These are phyloP conservation scores for Poecile montanus DNA, from an alignment of 2,797 vertebrate genomes.

Conservation along the genomic window DNA sequence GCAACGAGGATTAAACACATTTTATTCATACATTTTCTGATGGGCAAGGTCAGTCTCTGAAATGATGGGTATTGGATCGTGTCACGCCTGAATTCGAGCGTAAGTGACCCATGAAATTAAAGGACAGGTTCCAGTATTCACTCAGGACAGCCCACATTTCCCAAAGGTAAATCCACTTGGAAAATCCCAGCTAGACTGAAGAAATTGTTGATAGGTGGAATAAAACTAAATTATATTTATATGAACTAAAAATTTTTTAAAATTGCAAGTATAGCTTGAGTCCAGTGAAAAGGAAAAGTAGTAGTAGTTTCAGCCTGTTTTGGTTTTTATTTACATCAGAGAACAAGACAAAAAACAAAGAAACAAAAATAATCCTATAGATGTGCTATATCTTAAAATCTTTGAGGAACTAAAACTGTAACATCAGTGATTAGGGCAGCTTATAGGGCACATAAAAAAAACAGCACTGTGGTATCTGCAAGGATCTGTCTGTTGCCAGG, in stretches of 20 bases:
- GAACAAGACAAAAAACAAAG: neutral
- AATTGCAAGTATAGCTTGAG: neutral
- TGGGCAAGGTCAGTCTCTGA: slow-evolving; percentile 22
- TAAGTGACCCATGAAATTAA: slow-evolving; percentile 46
- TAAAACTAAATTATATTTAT: neutral
- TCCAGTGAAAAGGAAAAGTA: neutral
- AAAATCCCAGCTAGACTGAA: neutral
- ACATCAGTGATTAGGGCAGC: neutral
- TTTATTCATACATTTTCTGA: neutral
- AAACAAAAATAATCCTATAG: neutral
- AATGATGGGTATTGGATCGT: neutral
- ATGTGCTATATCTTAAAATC: neutral
- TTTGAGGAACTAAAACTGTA: neutral
- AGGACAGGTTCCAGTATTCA: neutral
- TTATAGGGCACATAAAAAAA: neutral
- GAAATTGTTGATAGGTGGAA: neutral
- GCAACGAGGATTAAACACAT: neutral
- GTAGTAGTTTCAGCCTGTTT: neutral
- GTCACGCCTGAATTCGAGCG: neutral
- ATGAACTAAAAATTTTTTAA: neutral
- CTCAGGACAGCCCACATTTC: neutral
- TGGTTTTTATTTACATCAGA: neutral
- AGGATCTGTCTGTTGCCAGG: neutral
- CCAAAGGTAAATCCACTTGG: neutral
- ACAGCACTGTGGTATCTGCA: neutral